Evolutionary conservation across 2,113 vertebrate species (phyloP).

Genomic region (Ornithorhynchus anatinus): DNA sequence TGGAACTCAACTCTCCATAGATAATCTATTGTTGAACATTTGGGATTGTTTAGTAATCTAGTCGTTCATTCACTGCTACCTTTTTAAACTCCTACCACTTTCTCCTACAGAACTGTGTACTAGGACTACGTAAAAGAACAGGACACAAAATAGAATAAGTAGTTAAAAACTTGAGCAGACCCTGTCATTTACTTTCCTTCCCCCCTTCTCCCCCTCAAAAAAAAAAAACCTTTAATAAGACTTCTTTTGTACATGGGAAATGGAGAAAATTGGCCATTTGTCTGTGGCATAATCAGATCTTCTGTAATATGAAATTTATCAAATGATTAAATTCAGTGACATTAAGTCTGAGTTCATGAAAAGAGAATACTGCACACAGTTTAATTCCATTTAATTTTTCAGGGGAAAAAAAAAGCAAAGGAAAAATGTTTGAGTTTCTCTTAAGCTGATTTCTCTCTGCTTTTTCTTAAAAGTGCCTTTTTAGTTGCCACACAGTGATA

Average conservation of each 20-base stretch:
- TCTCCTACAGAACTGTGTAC: neutral
- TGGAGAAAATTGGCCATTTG: constrained; percentile 71
- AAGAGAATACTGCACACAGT: constrained; percentile 53
- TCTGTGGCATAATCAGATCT: constrained; percentile 71
- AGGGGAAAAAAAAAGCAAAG: constrained; percentile 26
- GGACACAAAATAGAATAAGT: constrained; percentile 20
- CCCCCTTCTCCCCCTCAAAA: neutral
- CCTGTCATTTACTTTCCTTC: constrained; percentile 16
- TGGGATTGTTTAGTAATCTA: neutral
- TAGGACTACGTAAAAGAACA: neutral
- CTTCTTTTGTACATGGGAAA: constrained; percentile 55
- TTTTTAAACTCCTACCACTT: constrained; percentile 31
- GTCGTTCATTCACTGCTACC: neutral
- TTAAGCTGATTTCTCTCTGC: constrained; percentile 73
- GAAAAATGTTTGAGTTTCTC: constrained; percentile 70
- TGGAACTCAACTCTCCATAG: neutral
- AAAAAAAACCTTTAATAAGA: constrained; percentile 33
- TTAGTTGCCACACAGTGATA: constrained; percentile 73
- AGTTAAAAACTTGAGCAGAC: constrained; percentile 19
- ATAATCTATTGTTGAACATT: neutral
- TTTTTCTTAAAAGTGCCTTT: constrained; percentile 79
- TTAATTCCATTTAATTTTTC: constrained; percentile 79
- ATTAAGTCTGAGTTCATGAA: constrained; percentile 63
- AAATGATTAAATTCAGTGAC: constrained; percentile 68
- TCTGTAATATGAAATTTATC: constrained; percentile 64